Base-by-base conservation (phyloP, 2,888 invertebrate species). In the Arrhopalites spinosus region DNA sequence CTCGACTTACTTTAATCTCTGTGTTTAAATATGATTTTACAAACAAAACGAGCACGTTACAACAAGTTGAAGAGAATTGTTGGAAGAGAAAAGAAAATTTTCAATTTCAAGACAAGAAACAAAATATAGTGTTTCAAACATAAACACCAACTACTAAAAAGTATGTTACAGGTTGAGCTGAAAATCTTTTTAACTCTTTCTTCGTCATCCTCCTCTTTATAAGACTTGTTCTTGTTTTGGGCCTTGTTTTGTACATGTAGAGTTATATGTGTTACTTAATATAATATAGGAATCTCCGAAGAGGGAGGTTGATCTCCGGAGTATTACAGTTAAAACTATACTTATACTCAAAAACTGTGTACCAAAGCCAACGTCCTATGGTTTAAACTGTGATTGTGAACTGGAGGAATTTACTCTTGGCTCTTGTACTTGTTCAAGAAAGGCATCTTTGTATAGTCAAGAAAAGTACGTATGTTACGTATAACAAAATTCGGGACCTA, bases 321-420 rank as follows among this genome's bases (percentile, higher is more conserved):
- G 36, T 36, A 36, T 36, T 36, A 36, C 11, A 11, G n/a, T n/a
- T n/a, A n/a, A n/a, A n/a, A n/a, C n/a, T n/a, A n/a, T n/a, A n/a
- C n/a, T n/a, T n/a, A 45, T 15, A 45, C 45, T 45, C 7, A 45
- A 11, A 15, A 7, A 7, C 15, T 11, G 45, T 45, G 15, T 15
- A 45, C 45, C 7, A 45, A 45, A 50, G 50, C 50, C 50, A 50
- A 50, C 50, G 50, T 50, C 50, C 50, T n/a, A 50, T 50, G 50
- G 15, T 15, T 50, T 2, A 36, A 36, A 36, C 27, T 27, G n/a
- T 70, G 50, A 70, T 70, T 70, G 30, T 70, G 30, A 70, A 53
- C 70, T 70, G 70, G 70, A 70, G 50, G 70, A 70, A 70, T 70
- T 70, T 70, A 7, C 36, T 36, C 11, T 56, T 70, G 56, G 56